A percentile compares a stretch with the other conserved stretches of the same genome.
These are phyloP conservation scores for Chrysemys picta DNA, from an alignment of 2,113 vertebrate genomes.

Conservation along the genomic window DNA sequence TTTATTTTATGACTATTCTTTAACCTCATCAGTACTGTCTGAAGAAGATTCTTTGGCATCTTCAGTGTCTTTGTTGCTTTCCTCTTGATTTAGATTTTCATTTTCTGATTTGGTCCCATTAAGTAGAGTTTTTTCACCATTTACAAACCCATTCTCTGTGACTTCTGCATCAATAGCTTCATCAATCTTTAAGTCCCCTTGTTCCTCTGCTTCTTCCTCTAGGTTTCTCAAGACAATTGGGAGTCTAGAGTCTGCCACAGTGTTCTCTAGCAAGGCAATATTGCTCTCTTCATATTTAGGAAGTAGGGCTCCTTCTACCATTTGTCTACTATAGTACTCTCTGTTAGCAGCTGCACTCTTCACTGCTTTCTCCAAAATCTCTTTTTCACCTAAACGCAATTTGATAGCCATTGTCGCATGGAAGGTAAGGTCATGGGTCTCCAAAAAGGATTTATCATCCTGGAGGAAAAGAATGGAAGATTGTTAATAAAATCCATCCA, in stretches of 20 bases:
- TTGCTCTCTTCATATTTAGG: slow-evolving; percentile 90
- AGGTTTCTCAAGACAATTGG: slow-evolving; percentile 89
- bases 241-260: slow-evolving; percentile 84
- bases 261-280: slow-evolving; percentile 88
- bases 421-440: slow-evolving; percentile 83
- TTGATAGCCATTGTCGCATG: slow-evolving; percentile 88
- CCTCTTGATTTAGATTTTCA: slow-evolving; percentile 68
- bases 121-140: slow-evolving; percentile 82
- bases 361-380: slow-evolving; percentile 90
- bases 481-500: not conserved
- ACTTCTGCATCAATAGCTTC: slow-evolving; percentile 76
- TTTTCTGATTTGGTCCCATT: slow-evolving; percentile 78
- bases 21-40: slow-evolving; percentile 67
- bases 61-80: slow-evolving; percentile 78
- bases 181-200: slow-evolving; percentile 76
- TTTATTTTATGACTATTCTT: slow-evolving; percentile 74
- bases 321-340: slow-evolving; percentile 84
- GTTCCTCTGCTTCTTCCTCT: slow-evolving; percentile 81
- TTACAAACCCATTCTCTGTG: slow-evolving; percentile 80
- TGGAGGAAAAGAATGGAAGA: slow-evolving; percentile 53
- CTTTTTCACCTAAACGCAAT: slow-evolving; percentile 93
- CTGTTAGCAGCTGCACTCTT: slow-evolving; percentile 84
- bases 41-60: slow-evolving; percentile 84
- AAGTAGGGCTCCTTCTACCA: slow-evolving; percentile 81
- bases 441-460: slow-evolving; percentile 89